A percentile compares a stretch with the other conserved stretches of the same genome.
These are phyloP conservation scores for Pissodes strobi DNA, from an alignment of 1,140 invertebrate genomes.

Conservation along the genomic window DNA sequence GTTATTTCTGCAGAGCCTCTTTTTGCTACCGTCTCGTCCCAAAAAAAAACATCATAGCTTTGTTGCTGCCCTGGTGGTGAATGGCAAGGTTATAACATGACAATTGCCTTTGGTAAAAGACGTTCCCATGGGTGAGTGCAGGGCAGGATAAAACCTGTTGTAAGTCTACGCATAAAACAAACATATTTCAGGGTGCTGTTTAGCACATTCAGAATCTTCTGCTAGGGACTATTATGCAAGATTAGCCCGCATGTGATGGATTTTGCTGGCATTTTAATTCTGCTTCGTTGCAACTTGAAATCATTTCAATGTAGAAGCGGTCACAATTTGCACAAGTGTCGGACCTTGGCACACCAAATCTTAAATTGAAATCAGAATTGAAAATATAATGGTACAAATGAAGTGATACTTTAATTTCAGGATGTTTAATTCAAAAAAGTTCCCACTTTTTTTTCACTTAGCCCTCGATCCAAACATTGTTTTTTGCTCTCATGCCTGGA, in stretches of 20 bases:
- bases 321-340: conserved; percentile 17
- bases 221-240: not conserved
- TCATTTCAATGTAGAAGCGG: not conserved
- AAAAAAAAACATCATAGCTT: conserved; percentile 5
- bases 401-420: not conserved
- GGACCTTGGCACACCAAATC: conserved; percentile 12
- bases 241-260: conserved; percentile 7
- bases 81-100: conserved; percentile 13
- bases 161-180: conserved; percentile 15
- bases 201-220: too few relatives aligned
- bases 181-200: not conserved
- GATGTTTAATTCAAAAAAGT: conserved; percentile 10
- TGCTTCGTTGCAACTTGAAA: not conserved
- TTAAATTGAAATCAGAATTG: conserved; percentile 13
- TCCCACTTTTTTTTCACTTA: not conserved
- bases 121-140: conserved; percentile 4
- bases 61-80: not conserved
- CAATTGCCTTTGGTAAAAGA: conserved; percentile 16
- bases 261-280: not conserved
- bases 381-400: conserved; percentile 7
- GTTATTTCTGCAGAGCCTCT: conserved; percentile 12
- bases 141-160: conserved; percentile 25
- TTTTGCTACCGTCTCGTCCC: conserved; percentile 23
- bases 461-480: not conserved
- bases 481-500: conserved; percentile 6